These are phyloP conservation scores for Hirundo rustica DNA, from an alignment of 2,797 vertebrate genomes.

Conservation along the genomic window DNA sequence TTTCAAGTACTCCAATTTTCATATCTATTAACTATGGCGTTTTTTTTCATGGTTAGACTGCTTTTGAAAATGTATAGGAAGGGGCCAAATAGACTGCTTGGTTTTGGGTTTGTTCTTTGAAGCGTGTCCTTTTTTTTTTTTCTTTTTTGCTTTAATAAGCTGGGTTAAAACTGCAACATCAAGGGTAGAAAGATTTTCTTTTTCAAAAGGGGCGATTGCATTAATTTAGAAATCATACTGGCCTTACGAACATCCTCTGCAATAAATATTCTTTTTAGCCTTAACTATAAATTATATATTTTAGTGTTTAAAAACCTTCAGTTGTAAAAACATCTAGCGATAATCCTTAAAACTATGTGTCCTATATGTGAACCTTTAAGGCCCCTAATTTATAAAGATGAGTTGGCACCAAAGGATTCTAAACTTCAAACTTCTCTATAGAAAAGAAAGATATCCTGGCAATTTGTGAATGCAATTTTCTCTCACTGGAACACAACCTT, in stretches of 20 bases:
- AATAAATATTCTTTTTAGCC: slow-evolving; percentile 89
- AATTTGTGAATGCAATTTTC: slow-evolving; percentile 63
- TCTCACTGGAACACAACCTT: slow-evolving; percentile 72
- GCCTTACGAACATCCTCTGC: slow-evolving; percentile 81
- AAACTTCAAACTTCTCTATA: slow-evolving; percentile 65
- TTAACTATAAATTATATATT: slow-evolving; percentile 86
- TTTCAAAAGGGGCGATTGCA: slow-evolving; percentile 70
- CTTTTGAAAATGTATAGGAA: slow-evolving; percentile 54
- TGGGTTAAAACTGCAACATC: slow-evolving; percentile 47
- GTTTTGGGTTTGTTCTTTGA: slow-evolving; percentile 7
- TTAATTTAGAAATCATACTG: slow-evolving; percentile 83
- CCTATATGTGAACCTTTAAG: slow-evolving; percentile 72
- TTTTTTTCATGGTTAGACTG: slow-evolving; percentile 36
- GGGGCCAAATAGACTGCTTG: slow-evolving; percentile 44
- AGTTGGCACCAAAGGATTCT: slow-evolving; percentile 76
- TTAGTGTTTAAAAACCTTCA: slow-evolving; percentile 86
- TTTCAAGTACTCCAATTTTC: slow-evolving; percentile 71
- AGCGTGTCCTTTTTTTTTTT: slow-evolving; percentile 32
- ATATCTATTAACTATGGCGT: slow-evolving; percentile 63
- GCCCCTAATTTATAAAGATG: slow-evolving; percentile 74
- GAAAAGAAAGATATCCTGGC: slow-evolving; percentile 69
- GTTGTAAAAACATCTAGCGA: slow-evolving; percentile 75
- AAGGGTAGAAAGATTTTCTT: slow-evolving; percentile 53
- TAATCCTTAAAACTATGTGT: slow-evolving; percentile 71
- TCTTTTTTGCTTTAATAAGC: slow-evolving; percentile 38